Conservation (phyloP, 2,797 vertebrate genomes). For the Varecia variegata region DNA sequence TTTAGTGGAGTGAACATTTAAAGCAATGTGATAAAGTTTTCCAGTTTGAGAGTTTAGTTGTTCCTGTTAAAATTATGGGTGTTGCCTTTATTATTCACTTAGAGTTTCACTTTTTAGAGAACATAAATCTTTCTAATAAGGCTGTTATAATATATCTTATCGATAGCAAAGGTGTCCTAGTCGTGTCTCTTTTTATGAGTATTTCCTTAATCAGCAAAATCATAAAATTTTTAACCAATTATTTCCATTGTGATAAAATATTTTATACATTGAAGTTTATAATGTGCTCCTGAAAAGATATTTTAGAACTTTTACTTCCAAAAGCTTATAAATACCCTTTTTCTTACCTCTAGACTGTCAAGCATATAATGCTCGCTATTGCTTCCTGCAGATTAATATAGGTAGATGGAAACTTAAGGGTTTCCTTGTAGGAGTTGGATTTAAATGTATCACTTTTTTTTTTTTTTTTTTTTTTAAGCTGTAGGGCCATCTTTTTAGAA, state of each 20-base stretch:
- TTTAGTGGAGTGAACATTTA: constrained; percentile 45
- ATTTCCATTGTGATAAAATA: constrained; percentile 18
- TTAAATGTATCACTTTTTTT: neutral
- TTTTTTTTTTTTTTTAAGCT: neutral
- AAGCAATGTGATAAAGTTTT: constrained; percentile 3
- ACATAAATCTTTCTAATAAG: constrained; percentile 21
- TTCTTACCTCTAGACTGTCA: neutral
- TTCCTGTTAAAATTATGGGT: neutral
- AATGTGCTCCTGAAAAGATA: neutral
- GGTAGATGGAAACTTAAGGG: neutral
- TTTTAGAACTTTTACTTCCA: constrained; percentile 37
- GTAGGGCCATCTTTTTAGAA: neutral
- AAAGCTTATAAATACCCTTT: neutral
- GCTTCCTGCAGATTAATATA: neutral
- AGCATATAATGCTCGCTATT: neutral
- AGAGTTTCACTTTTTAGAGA: constrained; percentile 12
- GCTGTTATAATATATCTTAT: neutral
- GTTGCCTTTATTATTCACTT: constrained; percentile 35
- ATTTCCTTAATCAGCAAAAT: constrained; percentile 47
- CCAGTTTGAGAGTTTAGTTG: constrained; percentile 19
- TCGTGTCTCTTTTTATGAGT: neutral
- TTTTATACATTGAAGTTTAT: constrained; percentile 14
- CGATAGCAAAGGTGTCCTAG: neutral
- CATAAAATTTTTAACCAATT: neutral
- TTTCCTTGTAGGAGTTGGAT: neutral